Base-by-base conservation (phyloP, 2,888 invertebrate species). In the Chrysodeixis includens region DNA sequence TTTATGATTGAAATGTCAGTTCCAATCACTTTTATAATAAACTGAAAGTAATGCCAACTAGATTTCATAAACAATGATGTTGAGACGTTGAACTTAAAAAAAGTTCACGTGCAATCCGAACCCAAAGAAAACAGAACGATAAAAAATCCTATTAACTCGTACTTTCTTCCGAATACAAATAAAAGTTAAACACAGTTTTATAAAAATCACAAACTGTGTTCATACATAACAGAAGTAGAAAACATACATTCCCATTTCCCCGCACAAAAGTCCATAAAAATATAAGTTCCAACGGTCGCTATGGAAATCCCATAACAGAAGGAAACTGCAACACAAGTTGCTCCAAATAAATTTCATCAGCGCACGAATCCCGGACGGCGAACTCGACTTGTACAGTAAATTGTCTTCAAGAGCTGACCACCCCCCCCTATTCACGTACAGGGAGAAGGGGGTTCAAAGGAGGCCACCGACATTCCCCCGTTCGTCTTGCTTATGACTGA, bases 401-500 rank as follows among this genome's bases (percentile, higher is more conserved):
- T 94, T 94, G 94, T 94, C 94, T 94, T 94, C 92, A 93, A 93
- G 93, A 92, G 93, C 93, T 94, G 94, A 93, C 94, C 94, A 90
- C 79, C 86, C 88, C 89, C 40, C 91, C 89, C 87, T 84, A 84
- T 83, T 76, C 83, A 84, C 86, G 85, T 85, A 83, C 82, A 83
- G 85, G 88, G 84, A 78, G 88, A 79, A 83, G 82, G 82, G 83
- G 80, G 83, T 82, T 86, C 85, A 85, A 87, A 88, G 90, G 89
- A 90, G 91, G 91, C 90, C 88, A 90, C 90, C 89, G 90, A 88
- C 90, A 86, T 89, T 90, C 90, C 91, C 94, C 93, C 92, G 92
- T 93, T 92, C 92, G 93, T 93, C 93, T 94, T 94, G 93, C 93
- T 94, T 94, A 94, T 95, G 95, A 95, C 89, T 93, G 94, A 94